Evolutionary conservation across 2,888 invertebrate genomes (phyloP).

Genomic region (Trachelus stipa): DNA sequence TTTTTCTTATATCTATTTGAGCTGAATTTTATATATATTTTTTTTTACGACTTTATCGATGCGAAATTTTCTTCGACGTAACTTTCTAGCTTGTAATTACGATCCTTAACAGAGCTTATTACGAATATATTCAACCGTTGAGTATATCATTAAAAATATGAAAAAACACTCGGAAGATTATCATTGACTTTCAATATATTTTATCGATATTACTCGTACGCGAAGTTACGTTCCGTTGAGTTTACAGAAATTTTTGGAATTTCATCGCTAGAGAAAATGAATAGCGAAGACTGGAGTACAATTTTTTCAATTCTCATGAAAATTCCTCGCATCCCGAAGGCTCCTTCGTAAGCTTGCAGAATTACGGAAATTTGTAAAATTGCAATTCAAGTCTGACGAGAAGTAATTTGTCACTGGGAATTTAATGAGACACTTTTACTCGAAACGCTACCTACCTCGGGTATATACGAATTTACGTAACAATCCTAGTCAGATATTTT

Average conservation of each 20-base stretch:
- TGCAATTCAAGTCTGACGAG: slow-evolving; percentile 47
- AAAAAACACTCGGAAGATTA: not conserved
- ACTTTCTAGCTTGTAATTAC: not conserved
- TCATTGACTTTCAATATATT: not conserved
- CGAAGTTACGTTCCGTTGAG: not conserved
- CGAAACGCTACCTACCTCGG: not conserved
- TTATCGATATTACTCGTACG: not conserved
- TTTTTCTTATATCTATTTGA: not conserved
- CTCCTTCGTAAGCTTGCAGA: not conserved
- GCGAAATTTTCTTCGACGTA: not conserved
- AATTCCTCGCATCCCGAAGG: not conserved
- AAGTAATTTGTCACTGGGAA: slow-evolving; percentile 43
- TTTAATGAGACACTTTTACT: not conserved
- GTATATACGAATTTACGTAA: not conserved
- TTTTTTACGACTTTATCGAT: not conserved
- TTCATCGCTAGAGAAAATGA: not conserved
- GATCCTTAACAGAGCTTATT: not conserved
- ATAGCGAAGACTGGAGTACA: not conserved
- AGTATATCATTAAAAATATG: not conserved
- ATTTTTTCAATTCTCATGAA: not conserved
- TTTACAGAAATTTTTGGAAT: not conserved
- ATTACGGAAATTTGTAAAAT: slow-evolving; percentile 38
- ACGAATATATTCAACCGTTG: not conserved
- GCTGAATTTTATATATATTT: not conserved
- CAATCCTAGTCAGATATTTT: not conserved